A percentile compares a stretch with the other conserved stretches of the same genome.
phyloP scores from a whole-genome alignment of 1,140 invertebrate species.

The Ips nitidus region DNA sequence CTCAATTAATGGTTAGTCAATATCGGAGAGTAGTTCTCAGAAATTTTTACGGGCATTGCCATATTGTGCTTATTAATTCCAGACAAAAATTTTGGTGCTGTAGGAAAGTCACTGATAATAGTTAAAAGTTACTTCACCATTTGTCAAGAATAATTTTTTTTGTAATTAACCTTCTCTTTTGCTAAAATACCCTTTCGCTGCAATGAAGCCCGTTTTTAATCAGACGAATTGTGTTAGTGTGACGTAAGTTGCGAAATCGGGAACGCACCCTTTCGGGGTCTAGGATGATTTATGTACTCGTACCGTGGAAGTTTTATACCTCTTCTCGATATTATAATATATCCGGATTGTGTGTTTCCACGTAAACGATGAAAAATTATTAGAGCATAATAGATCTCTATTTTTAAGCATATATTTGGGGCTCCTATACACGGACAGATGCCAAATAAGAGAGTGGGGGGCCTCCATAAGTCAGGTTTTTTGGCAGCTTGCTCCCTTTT shows the following conservation, averaged over 20 bases:
- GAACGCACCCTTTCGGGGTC: conserved; percentile 1
- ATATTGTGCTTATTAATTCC: no score
- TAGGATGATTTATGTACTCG: conserved; percentile 1
- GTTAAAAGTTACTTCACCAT: no score
- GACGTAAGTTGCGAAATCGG: background rate
- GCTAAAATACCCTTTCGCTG: no score
- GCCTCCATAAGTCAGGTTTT: background rate
- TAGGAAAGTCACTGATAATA: no score
- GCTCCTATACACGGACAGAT: background rate
- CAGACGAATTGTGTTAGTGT: no score
- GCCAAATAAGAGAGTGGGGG: background rate
- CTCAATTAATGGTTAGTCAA: no score
- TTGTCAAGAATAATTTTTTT: no score
- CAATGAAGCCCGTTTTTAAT: no score
- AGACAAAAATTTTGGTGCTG: no score
- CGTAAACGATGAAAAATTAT: conserved; percentile 16
- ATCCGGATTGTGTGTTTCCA: conserved; percentile 13
- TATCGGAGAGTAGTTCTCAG: no score
- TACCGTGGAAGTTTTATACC: background rate
- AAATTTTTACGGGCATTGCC: no score
- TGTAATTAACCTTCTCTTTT: no score
- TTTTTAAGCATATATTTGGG: conserved; percentile 6
- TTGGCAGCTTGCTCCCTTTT: background rate
- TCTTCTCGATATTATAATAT: background rate
- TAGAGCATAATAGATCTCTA: conserved; percentile 6